These are phyloP conservation scores for Eubasilissa splendida DNA, from an alignment of 2,888 invertebrate species.

Conservation along the genomic window DNA sequence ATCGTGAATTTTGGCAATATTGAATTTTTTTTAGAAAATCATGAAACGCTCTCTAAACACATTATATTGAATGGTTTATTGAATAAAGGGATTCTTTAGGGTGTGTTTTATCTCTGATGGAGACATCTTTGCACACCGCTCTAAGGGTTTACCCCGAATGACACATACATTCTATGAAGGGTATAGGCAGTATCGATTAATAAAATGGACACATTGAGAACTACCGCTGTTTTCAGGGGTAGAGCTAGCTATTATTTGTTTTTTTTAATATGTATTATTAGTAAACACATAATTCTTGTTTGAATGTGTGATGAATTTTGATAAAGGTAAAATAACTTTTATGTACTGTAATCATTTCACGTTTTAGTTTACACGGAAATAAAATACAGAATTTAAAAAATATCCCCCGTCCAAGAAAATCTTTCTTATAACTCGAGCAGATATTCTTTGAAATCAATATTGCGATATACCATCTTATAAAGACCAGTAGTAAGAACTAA, in stretches of 20 bases:
- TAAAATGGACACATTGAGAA: conserved; percentile 1
- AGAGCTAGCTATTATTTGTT: too few species aligned
- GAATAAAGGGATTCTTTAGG: background rate
- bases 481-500: background rate
- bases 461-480: conserved; percentile 25
- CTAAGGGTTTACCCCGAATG: background rate
- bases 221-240: background rate
- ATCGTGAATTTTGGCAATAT: too few species aligned
- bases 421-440: conserved; percentile 33
- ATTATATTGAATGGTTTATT: too few species aligned
- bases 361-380: conserved; percentile 46
- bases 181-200: background rate
- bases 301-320: too few species aligned
- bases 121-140: background rate
- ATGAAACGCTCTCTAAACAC: too few species aligned
- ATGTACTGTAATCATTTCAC: conserved; percentile 38
- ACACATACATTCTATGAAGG: background rate
- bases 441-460: background rate
- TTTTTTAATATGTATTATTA: too few species aligned
- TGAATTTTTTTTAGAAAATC: too few species aligned
- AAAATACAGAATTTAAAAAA: conserved; percentile 42
- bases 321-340: too few species aligned
- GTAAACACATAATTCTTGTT: too few species aligned
- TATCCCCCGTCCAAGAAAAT: conserved; percentile 35
- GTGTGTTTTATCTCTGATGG: conserved; percentile 17